These are phyloP conservation scores for Emys orbicularis DNA, from an alignment of 2,797 vertebrate genomes.

Conservation along the genomic window DNA sequence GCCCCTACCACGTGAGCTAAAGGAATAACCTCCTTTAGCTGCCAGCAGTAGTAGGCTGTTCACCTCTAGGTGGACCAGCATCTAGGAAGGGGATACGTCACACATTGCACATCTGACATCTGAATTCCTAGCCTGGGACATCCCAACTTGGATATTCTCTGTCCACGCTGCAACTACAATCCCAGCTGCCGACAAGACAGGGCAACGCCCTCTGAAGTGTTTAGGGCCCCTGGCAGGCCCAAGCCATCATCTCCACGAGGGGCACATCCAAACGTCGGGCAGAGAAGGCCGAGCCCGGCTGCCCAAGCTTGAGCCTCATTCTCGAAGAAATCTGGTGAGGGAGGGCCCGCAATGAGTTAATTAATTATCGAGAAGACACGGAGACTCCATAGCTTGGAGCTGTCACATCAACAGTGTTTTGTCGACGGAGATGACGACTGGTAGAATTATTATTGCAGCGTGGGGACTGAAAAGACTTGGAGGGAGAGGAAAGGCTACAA, in stretches of 20 bases:
- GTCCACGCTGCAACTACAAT: neutral
- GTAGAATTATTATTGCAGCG: constrained; percentile 73
- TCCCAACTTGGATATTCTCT: neutral
- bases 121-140: neutral
- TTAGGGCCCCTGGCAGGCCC: neutral
- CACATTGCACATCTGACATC: neutral
- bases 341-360: constrained; percentile 70
- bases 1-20: neutral
- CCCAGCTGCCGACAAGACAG: neutral
- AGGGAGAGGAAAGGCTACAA: constrained; percentile 66
- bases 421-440: constrained; percentile 70
- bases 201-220: neutral
- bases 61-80: neutral
- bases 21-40: neutral
- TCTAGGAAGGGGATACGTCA: neutral
- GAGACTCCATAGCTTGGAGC: constrained; percentile 74
- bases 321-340: neutral
- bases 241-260: neutral
- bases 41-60: neutral
- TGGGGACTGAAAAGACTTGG: constrained; percentile 40
- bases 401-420: constrained; percentile 76
- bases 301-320: neutral
- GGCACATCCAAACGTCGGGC: neutral
- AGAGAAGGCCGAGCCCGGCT: neutral
- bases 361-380: constrained; percentile 69